Conservation (phyloP, 2,797 vertebrate species). For the Tinamus major region DNA sequence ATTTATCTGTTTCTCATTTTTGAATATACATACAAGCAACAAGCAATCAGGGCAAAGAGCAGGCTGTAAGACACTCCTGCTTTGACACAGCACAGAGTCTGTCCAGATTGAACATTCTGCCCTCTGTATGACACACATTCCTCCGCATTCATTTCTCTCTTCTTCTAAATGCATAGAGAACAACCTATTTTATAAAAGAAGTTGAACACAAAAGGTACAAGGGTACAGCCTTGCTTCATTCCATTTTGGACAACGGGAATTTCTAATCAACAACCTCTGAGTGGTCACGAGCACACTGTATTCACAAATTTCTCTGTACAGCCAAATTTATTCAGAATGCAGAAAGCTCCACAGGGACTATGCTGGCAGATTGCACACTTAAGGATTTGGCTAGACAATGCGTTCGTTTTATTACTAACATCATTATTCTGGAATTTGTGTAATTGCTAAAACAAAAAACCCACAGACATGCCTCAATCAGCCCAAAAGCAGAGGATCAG, state of each 20-base stretch:
- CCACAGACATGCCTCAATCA: not conserved
- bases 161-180: not conserved
- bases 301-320: not conserved
- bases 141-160: not conserved
- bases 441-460: not conserved
- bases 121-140: not conserved
- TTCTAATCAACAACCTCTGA: not conserved
- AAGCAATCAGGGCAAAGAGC: not conserved
- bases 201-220: not conserved
- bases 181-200: not conserved
- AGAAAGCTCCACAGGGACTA: not conserved
- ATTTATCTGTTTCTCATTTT: not conserved
- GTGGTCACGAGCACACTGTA: rapidly evolving
- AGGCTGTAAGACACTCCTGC: not conserved
- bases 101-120: not conserved
- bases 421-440: not conserved
- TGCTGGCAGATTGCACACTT: not conserved
- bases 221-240: not conserved
- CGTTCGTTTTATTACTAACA: not conserved
- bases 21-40: not conserved
- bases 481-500: not conserved
- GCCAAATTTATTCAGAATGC: not conserved
- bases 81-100: not conserved
- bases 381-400: not conserved
- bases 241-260: not conserved